These are phyloP conservation scores for Electrona antarctica DNA, from an alignment of 2,113 vertebrate genomes.

Conservation along the genomic window DNA sequence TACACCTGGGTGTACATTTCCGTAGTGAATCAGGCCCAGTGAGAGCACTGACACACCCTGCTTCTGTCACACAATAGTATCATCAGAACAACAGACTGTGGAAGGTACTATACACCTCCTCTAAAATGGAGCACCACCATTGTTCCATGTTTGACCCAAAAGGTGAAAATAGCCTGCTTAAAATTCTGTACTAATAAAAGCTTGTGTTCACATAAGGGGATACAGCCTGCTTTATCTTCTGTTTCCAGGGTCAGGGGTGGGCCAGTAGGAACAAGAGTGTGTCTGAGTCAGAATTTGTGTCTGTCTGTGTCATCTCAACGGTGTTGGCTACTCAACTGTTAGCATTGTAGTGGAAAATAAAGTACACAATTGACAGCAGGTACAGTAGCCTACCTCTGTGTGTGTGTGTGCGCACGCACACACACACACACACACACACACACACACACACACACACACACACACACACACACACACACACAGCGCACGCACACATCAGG, in stretches of 20 bases:
- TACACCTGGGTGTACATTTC: too few relatives aligned
- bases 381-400: not conserved
- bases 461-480: too few relatives aligned
- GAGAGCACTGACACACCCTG: not conserved
- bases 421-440: too few relatives aligned
- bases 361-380: conserved; percentile 31
- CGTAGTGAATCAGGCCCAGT: too few relatives aligned
- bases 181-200: conserved; percentile 46
- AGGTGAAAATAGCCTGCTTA: conserved; percentile 57
- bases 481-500: too few relatives aligned
- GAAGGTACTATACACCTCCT: conserved; percentile 20
- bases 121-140: conserved; percentile 30
- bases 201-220: conserved; percentile 54
- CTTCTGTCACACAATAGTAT: conserved; percentile 22
- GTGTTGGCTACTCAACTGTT: conserved; percentile 24
- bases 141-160: conserved; percentile 66
- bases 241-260: conserved; percentile 59
- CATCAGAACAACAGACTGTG: conserved; percentile 14
- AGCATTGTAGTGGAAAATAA: not conserved
- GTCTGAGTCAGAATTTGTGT: conserved; percentile 30
- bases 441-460: too few relatives aligned
- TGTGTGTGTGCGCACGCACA: not conserved
- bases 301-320: conserved; percentile 18
- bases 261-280: conserved; percentile 50
- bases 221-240: conserved; percentile 57